Evolutionary conservation across 2,888 invertebrate genomes (phyloP), one percentile per base, ranked within the genome.

Genomic region (Callyntrura sp.): DNA sequence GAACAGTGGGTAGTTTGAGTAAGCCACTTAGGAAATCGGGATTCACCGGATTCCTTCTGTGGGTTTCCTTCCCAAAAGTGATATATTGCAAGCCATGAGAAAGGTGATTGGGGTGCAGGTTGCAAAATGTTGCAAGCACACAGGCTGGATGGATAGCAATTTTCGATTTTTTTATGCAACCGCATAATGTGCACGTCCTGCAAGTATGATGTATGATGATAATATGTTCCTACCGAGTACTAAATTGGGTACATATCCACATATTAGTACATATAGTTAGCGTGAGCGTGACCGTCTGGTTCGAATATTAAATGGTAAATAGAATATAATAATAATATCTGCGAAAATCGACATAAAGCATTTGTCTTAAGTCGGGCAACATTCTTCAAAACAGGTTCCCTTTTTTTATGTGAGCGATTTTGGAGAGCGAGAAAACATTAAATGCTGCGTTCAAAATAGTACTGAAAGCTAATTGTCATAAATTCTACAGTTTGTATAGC

Each of bases 51-150:
- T 43, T 68, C 14, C n/a, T 20, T n/a, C 57, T 68, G 0, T n/a
- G 0, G 68, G 62, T n/a, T 51, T 51, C n/a, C 68, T 68, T 43
- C 43, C 28, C 28, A 68, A 68, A 57, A 68, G 43, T 68, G 68
- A 68, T 68, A 68, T 68, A 68, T 68, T 43, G 43, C 43, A 35
- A 68, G 43, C 35, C 68, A n/a, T n/a, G 35, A 68, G 25, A 20
- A 68, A 8, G n/a, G 68, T 68, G 35, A 68, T 28, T 60, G 9
- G 23, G 14, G 43, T 68, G 68, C 68, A 68, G 17, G 68, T 68
- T 68, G 68, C 68, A 68, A 14, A 5, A 23, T 60, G 60, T 6
- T 60, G 60, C 23, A 60, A 60, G 8, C 17, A 0, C 9, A 11
- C 20, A 35, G 6, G 35, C 35, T 35, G 35, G 35, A 3, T 20